phyloP scores from a whole-genome alignment of 2,888 invertebrate genomes.

The Caenorhabditis sinica region DNA sequence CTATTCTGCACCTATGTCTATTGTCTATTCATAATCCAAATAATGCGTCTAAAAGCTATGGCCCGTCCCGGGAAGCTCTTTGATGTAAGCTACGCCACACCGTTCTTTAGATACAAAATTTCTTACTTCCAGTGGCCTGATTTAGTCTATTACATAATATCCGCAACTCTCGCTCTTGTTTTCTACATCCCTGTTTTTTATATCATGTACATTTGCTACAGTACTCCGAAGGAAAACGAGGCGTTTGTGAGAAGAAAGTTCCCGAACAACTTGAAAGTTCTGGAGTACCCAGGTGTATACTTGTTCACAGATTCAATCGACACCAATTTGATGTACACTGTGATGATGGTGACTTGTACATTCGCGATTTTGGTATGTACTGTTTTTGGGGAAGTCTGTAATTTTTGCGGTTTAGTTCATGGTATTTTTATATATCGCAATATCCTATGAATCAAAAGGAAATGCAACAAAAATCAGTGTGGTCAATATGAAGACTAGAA shows the following conservation, averaged over 20 bases:
- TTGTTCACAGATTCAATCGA: neutral
- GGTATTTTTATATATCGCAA: neutral
- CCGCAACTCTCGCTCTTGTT: neutral
- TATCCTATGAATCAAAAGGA: neutral
- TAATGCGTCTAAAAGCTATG: neutral
- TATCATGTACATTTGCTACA: neutral
- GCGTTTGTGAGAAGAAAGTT: constrained; percentile 11
- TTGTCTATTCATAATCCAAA: neutral
- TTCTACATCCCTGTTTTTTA: neutral
- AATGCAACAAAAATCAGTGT: neutral
- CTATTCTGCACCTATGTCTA: no score
- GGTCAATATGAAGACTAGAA: no score
- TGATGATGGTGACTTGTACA: neutral
- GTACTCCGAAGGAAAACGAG: constrained; percentile 8
- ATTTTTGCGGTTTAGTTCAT: constrained; percentile 3
- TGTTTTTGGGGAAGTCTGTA: neutral
- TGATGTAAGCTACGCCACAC: no score
- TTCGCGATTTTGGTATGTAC: neutral
- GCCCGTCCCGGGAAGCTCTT: constrained; percentile 12
- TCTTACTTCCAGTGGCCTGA: constrained; percentile 16
- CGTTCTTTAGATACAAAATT: neutral
- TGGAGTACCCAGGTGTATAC: constrained; percentile 4
- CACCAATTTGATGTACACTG: neutral
- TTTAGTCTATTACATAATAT: neutral
- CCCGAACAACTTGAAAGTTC: constrained; percentile 26